Conservation (phyloP, 1,140 invertebrate genomes). For the Lucilia cuprina region DNA sequence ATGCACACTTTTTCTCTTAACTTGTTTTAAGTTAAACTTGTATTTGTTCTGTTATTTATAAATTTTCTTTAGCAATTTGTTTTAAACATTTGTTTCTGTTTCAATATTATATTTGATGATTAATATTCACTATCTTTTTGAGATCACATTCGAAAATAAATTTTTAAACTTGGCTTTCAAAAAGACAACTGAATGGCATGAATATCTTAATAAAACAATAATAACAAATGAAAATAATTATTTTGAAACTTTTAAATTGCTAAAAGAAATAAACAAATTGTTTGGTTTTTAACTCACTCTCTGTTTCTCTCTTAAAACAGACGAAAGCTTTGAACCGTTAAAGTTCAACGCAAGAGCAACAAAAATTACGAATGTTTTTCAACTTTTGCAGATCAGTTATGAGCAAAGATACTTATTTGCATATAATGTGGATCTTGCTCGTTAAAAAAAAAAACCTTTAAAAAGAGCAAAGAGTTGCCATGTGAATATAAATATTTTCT, state of each 20-base stretch:
- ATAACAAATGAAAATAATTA: background rate
- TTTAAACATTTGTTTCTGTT: background rate
- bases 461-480: background rate
- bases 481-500: background rate
- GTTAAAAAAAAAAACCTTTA: background rate
- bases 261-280: background rate
- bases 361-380: background rate
- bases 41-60: background rate
- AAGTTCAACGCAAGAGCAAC: background rate
- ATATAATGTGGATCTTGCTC: background rate
- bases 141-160: background rate
- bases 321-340: background rate
- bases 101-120: too few relatives aligned
- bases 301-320: background rate
- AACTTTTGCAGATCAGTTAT: background rate
- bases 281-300: background rate
- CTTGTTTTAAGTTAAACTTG: background rate
- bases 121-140: background rate
- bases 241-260: background rate
- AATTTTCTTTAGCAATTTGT: background rate
- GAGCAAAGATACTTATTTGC: background rate
- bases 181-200: background rate
- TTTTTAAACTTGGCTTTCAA: constrained; percentile 9
- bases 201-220: background rate
- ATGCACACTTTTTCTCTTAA: background rate